Base-by-base conservation (phyloP, 2,888 invertebrate genomes). In the Catocala sponsa region DNA sequence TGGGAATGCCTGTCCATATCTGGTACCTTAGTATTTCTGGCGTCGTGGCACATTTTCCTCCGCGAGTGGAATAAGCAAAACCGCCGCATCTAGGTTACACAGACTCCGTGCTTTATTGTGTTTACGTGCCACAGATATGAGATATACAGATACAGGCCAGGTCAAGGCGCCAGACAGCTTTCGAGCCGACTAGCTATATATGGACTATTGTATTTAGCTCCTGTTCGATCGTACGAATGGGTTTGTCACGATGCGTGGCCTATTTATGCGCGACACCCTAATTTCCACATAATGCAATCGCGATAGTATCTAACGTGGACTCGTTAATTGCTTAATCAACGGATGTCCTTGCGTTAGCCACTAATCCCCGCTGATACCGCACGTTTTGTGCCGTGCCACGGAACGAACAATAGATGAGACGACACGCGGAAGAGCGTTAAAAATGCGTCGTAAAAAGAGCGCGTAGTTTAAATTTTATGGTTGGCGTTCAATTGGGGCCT, bases 81-180 rank as follows among this genome's bases (percentile, higher is more conserved):
- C 79, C 74, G 66, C 78, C 81, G 82, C 86, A 92, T 86, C 87
- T 93, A 91, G 92, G 93, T 92, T 93, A 92, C 84, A 83, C 83
- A 78, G 90, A 79, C 85, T 87, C 84, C 79, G 87, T 90, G 89
- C 86, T 93, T 94, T 92, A 94, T 94, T 94, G 90, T 92, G 82
- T 91, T 90, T 92, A 93, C 94, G 94, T 94, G 94, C 89, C 85
- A 86, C 87, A 89, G 91, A 92, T 92, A 91, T 91, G 89, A 91
- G 91, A 91, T 91, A 91, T 85, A 88, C 85, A 86, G 83, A 86
- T 86, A 88, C 83, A 76, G 72, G 82, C 68, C 88, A 81, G 92
- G 94, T 94, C 94, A 94, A 94, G 94, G 94, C 89, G 88, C 78
- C 86, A 85, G 83, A 86, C 91, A 90, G 92, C 93, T 94, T 94